phyloP scores from a whole-genome alignment of 2,888 invertebrate genomes.

The Gymnoscelis rufifasciata region DNA sequence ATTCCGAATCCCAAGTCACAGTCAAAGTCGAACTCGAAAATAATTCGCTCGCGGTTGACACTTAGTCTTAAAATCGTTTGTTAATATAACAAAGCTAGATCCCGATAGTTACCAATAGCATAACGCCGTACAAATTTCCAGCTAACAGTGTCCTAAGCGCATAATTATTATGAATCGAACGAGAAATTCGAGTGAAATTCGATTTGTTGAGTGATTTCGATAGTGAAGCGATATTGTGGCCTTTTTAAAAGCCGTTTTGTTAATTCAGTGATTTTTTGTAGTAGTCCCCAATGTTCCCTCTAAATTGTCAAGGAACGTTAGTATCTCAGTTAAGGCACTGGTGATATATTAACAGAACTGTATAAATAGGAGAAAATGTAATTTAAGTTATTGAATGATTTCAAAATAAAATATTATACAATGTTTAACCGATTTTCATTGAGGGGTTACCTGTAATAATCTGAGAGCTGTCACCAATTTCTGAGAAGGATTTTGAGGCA shows the following conservation, averaged over 20 bases:
- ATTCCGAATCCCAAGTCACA: too few relatives aligned
- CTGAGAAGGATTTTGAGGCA: too few relatives aligned
- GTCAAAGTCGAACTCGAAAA: too few relatives aligned
- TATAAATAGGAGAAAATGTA: constrained; percentile 10
- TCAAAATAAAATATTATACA: constrained; percentile 19
- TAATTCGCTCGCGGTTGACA: too few relatives aligned
- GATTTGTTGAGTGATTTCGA: neutral
- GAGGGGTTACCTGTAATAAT: neutral
- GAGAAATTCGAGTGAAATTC: neutral
- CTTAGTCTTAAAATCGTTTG: too few relatives aligned
- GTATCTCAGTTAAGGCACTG: constrained; percentile 5
- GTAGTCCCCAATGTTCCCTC: neutral
- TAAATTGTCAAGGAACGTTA: neutral
- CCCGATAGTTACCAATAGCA: too few relatives aligned
- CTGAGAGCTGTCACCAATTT: too few relatives aligned
- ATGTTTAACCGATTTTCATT: constrained; percentile 9
- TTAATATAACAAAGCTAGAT: too few relatives aligned
- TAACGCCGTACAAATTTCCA: neutral
- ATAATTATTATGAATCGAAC: neutral
- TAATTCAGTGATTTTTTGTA: neutral
- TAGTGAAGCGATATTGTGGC: neutral
- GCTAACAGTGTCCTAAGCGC: neutral
- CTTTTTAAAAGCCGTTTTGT: neutral
- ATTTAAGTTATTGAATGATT: constrained; percentile 19
- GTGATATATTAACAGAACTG: constrained; percentile 8